These are phyloP conservation scores for Rhodeus uyekii DNA, from an alignment of 2,797 vertebrate genomes.

Conservation along the genomic window DNA sequence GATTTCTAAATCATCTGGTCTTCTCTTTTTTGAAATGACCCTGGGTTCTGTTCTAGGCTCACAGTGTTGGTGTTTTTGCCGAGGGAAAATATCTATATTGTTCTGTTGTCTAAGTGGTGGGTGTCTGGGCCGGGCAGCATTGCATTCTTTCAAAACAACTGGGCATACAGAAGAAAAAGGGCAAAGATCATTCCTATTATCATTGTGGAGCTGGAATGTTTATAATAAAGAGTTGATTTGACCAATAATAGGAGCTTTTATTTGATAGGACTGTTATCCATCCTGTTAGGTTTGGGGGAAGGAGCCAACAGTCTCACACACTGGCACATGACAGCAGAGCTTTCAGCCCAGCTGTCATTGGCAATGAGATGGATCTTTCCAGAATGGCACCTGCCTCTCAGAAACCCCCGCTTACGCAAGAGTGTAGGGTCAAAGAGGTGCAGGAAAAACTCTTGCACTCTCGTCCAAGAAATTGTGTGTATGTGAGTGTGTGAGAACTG, in stretches of 20 bases:
- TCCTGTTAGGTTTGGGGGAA: background rate
- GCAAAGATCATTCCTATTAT: background rate
- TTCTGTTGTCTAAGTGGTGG: conserved; percentile 1
- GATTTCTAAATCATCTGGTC: background rate
- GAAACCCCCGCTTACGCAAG: conserved; percentile 40
- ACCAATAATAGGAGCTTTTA: background rate
- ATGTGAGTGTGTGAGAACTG: conserved; percentile 9
- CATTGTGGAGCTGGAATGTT: background rate
- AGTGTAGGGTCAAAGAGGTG: conserved; percentile 51
- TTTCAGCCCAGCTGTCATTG: conserved; percentile 49
- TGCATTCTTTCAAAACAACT: conserved; percentile 12
- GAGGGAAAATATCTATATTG: background rate
- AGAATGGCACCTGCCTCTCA: conserved; percentile 61
- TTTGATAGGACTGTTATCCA: background rate
- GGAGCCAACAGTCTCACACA: background rate
- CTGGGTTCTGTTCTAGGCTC: background rate
- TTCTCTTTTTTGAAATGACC: background rate
- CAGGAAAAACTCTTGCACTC: conserved; percentile 46
- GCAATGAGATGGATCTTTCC: conserved; percentile 59
- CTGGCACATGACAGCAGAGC: conserved; percentile 18
- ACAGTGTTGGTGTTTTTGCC: conserved; percentile 14
- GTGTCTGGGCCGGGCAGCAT: background rate
- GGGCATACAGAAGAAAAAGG: background rate
- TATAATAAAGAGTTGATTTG: background rate
- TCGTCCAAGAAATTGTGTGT: conserved; percentile 27